Percentiles rank a stretch among this genome's conserved stretches.
Evolutionary conservation across 2,797 vertebrate genomes (phyloP).

Genomic region (Acanthopagrus latus): DNA sequence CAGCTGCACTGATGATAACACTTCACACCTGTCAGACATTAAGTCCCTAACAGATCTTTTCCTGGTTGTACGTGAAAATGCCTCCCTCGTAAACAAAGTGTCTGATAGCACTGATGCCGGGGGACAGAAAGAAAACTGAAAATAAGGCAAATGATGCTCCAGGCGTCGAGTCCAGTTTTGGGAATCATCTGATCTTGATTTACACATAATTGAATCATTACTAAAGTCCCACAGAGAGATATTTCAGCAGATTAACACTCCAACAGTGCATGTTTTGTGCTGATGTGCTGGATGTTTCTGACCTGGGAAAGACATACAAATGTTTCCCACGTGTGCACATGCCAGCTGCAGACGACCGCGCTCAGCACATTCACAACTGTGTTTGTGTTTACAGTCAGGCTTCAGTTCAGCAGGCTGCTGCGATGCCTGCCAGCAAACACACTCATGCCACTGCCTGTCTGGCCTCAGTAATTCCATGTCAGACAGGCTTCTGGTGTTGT

Average conservation of each 20-base stretch:
- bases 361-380: slow-evolving; percentile 67
- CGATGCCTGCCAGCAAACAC: slow-evolving; percentile 36
- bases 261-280: slow-evolving; percentile 60
- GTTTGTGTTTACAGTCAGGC: slow-evolving; percentile 62
- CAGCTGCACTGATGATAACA: slow-evolving; percentile 3
- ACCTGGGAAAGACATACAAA: slow-evolving; percentile 53
- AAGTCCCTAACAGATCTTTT: slow-evolving; percentile 18
- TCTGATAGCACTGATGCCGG: not conserved
- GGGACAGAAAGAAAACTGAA: slow-evolving; percentile 13
- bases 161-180: slow-evolving; percentile 1
- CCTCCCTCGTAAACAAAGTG: slow-evolving; percentile 8
- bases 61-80: slow-evolving; percentile 21
- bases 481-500: slow-evolving; percentile 7
- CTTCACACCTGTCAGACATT: slow-evolving; percentile 20
- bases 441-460: not conserved
- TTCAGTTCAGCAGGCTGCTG: slow-evolving; percentile 18
- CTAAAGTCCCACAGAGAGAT: slow-evolving; percentile 28
- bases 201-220: slow-evolving; percentile 24
- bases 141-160: not conserved
- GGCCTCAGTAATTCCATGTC: not conserved
- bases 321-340: slow-evolving; percentile 51
- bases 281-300: slow-evolving; percentile 49
- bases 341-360: slow-evolving; percentile 53
- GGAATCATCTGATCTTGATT: slow-evolving; percentile 42
- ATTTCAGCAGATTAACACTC: slow-evolving; percentile 35